Percentiles rank a stretch among this genome's conserved stretches.
Evolutionary conservation across 2,888 invertebrate species (phyloP).

Genomic region (Ophion obscuratus): DNA sequence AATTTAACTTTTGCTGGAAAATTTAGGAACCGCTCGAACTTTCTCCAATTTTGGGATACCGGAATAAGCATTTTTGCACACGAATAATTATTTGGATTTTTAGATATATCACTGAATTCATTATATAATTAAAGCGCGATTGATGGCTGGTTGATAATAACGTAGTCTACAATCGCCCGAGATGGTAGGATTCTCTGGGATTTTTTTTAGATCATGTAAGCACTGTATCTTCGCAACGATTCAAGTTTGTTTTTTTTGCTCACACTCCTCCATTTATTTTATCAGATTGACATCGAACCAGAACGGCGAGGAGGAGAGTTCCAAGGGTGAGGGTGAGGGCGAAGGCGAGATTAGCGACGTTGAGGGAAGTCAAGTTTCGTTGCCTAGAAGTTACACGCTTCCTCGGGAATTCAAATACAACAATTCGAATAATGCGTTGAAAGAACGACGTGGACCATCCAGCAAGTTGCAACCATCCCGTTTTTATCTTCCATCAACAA

Average conservation of each 20-base stretch:
- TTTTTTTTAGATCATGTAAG: no score
- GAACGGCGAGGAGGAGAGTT: conserved; percentile 72
- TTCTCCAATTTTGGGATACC: no score
- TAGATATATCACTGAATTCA: no score
- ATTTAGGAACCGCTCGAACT: no score
- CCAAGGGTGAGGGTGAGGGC: conserved; percentile 76
- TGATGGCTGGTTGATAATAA: no score
- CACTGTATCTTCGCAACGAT: no score
- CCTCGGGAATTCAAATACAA: conserved; percentile 93
- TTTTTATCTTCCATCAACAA: conserved; percentile 91
- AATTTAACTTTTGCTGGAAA: no score
- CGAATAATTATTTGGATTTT: no score
- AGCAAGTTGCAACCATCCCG: conserved; percentile 84
- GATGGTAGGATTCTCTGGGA: no score
- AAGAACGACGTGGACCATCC: conserved; percentile 86
- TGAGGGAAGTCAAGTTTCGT: conserved; percentile 88
- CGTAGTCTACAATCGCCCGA: neutral
- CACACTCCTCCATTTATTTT: neutral
- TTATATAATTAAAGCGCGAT: no score
- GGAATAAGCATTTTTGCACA: no score
- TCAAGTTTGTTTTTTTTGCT: no score
- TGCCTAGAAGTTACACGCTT: conserved; percentile 93
- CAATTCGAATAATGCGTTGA: conserved; percentile 75
- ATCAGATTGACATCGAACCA: conserved; percentile 69
- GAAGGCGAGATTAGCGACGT: conserved; percentile 81